Evolutionary conservation across 2,888 invertebrate genomes (phyloP), one percentile per base, ranked within the genome.

Genomic region (Diplazon laetatorius): DNA sequence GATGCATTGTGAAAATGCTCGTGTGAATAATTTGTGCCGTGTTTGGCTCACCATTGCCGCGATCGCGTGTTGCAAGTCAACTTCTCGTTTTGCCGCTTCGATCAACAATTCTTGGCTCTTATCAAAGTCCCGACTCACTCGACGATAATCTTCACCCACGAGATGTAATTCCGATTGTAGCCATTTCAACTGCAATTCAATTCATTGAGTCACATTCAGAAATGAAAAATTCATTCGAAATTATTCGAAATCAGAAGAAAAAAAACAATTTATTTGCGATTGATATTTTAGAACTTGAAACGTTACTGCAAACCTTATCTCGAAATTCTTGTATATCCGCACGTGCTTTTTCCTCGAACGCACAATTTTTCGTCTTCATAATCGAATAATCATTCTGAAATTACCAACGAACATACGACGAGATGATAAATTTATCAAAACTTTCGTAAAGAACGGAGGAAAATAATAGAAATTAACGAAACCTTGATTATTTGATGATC

Each of bases 401-500:
- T 48, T n/a, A n/a, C 69, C 62, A 70, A 35, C 60, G 35, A 48
- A 35, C 46, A 16, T n/a, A n/a, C n/a, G n/a, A n/a, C n/a, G n/a
- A n/a, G n/a, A n/a, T n/a, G n/a, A 50, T 12, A 44, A 48, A 25
- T 59, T 37, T 10, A 20, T 12, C 10, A 20, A 18, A 55, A 16
- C 12, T 22, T 14, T 10, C 14, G 6, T 4, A 37, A 35, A 39
- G 1, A 50, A 62, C 39, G 46, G 55, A 4, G n/a, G 20, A 52
- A 6, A 0, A 22, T 25, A 22, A 52, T 4, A 46, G 55, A 37
- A n/a, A 12, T 1, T 55, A 50, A 6, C 10, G 44, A 8, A 80
- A 88, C 89, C 82, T 87, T 86, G 14, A 88, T 75, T 2, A 88
- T 77, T 83, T 87, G 84, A 72, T 87, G 85, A 82, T 89, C 86